Evolutionary conservation across 2,113 vertebrate genomes (phyloP).

Genomic region (Cariama cristata): DNA sequence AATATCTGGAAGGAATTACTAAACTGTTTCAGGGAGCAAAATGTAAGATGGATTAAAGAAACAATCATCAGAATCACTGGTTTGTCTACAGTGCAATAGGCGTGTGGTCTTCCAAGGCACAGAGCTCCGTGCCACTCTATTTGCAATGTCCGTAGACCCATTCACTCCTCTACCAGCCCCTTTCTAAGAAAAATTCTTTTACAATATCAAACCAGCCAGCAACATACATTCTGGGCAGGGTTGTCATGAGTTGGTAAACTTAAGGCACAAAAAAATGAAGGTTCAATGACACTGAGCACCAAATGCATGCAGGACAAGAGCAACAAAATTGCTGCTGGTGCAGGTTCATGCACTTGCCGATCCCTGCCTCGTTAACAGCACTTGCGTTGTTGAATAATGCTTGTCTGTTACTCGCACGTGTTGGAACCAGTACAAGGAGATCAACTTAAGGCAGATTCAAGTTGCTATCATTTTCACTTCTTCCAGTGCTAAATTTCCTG

Average conservation of each 20-base stretch:
- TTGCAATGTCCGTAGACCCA: neutral
- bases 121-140: too few species aligned
- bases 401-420: neutral
- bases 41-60: neutral
- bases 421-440: neutral
- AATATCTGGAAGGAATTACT: neutral
- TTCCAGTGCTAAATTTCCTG: neutral
- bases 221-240: neutral
- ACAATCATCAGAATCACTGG: neutral
- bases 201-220: neutral
- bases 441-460: neutral
- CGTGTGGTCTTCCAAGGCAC: neutral
- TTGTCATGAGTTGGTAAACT: neutral
- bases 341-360: neutral
- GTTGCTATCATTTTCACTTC: neutral
- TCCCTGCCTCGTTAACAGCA: neutral
- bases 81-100: neutral
- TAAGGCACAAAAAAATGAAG: neutral
- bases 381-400: neutral
- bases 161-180: neutral
- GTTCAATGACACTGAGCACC: neutral
- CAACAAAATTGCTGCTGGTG: neutral
- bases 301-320: neutral
- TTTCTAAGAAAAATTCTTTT: neutral
- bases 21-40: neutral